These are phyloP conservation scores for Andrena marginata DNA, from an alignment of 2,888 invertebrate species.

Conservation along the genomic window DNA sequence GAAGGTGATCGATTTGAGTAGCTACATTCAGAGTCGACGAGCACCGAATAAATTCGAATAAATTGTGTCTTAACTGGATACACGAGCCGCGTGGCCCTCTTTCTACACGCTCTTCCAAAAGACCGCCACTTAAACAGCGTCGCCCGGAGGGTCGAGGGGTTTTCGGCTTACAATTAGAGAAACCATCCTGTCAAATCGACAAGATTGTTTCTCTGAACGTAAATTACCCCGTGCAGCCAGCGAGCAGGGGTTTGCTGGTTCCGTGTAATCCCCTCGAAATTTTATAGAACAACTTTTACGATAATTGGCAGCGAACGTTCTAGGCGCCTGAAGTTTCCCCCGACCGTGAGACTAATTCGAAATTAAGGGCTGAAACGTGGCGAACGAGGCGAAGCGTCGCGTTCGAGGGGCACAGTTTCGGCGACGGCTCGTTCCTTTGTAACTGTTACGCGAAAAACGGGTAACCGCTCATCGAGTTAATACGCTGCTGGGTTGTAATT, in stretches of 20 bases:
- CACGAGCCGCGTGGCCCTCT: conserved; percentile 1
- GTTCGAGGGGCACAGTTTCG: conserved; percentile 9
- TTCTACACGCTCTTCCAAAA: conserved; percentile 17
- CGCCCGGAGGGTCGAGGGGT: conserved; percentile 46
- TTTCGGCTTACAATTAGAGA: conserved; percentile 64
- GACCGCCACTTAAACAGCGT: not conserved
- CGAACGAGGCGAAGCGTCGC: not conserved
- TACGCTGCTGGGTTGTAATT: not conserved
- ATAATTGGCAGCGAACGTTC: conserved; percentile 51
- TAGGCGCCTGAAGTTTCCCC: conserved; percentile 44
- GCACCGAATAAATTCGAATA: too few species aligned
- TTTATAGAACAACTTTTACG: conserved; percentile 65
- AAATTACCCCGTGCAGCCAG: conserved; percentile 53
- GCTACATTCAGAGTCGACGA: too few species aligned
- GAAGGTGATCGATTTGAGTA: too few species aligned
- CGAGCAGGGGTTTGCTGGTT: conserved; percentile 37
- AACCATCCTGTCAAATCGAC: conserved; percentile 68
- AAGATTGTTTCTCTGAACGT: conserved; percentile 70
- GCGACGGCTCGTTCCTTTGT: conserved; percentile 12
- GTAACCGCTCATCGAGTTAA: not conserved
- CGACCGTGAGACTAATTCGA: conserved; percentile 32
- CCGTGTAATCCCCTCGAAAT: conserved; percentile 48
- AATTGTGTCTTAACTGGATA: not conserved
- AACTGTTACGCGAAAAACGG: conserved; percentile 2
- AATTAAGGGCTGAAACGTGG: conserved; percentile 44